Evolutionary conservation across 1,140 invertebrate species (phyloP), one percentile per base, ranked within the genome.

Genomic region (Rhyacophila brunnea): DNA sequence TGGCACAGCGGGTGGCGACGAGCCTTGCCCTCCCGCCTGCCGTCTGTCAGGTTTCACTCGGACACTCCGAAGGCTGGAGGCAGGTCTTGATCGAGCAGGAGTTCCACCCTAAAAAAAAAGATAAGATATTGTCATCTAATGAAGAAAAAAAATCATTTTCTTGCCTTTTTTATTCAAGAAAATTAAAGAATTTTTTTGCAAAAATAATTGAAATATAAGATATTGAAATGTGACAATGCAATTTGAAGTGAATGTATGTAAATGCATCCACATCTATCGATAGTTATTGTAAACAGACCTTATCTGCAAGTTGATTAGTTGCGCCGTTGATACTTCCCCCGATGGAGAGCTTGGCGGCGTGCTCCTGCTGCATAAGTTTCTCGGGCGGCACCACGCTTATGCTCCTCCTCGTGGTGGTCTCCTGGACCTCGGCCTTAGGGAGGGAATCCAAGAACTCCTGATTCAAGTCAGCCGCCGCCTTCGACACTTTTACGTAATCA

Each of bases 11-110:
- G 54, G 19, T 11, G 38, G 28, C 32, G 40, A 46, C 10, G 49
- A 46, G 69, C 68, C 64, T 61, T 58, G 9, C 67, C 67, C 1
- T 6, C 34, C 42, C 6, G 19, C 35, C 42, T 43, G 62, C 68
- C 72, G 13, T 67, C 84, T 73, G 68, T 87, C 77, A 14, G 80
- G 76, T 69, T 85, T 85, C 2, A 85, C 81, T 48, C 83, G 72
- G n/a, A 85, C 77, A 58, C 82, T 84, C 32, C 83, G 74, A 18
- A 85, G 58, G 4, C 81, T 81, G 7, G 82, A 81, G 0, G 23
- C 23, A 74, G 76, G 60, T 82, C 83, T 2, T 71, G 74, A 38
- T 70, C 70, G 19, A 72, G 66, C n/a, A 70, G 67, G 52, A 69
- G 70, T 57, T 68, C 65, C 72, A 74, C 67, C 11, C 57, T 13